Evolutionary conservation across 2,888 invertebrate species (phyloP), one percentile per base, ranked within the genome.

Genomic region (Cyclophora albipunctata): DNA sequence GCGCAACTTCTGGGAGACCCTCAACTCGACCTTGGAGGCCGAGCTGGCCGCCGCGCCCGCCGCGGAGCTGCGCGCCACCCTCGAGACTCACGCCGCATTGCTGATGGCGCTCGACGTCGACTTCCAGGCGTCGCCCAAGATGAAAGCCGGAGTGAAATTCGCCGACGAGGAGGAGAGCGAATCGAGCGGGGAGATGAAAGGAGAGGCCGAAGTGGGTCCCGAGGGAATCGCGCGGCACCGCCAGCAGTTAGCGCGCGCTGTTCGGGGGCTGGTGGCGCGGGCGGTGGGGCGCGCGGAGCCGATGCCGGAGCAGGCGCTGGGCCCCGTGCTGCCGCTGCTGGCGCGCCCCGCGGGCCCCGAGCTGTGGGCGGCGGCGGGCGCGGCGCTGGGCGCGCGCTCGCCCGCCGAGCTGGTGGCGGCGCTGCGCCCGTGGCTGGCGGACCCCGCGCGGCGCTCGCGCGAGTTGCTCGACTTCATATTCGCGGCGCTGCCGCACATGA

Each of bases 31-130:
- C 5, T 1, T 42, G 7, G 81, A 93, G 92, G 33, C 99, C 98
- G 77, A 98, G 90, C 70, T 94, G 93, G 68, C 95, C 95, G 48
- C 92, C 94, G 68, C 91, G 91, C 67, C 93, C 93, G 81, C 95
- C 97, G 69, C 96, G 92, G 71, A 95, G 89, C 96, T 98, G 79
- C 99, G 99, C 96, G 85, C 95, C 96, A 87, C 99, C 99, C 77
- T 97, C 97, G 98, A 96, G 0, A 97, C 92, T 2, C 95, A 96
- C 72, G 96, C 95, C 78, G 98, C 95, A 71, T 94, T 93, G 73
- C 94, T 94, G 75, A 95, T 95, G 54, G 98, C 90, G 76, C 95
- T 96, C 52, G 91, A 91, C 73, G 95, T 94, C 98, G 98, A 98
- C 69, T 97, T 89, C 48, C 91, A 90, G 40, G 98, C 84, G 46